Evolutionary conservation across 2,888 invertebrate species (phyloP).

Genomic region (Pammene fasciana): DNA sequence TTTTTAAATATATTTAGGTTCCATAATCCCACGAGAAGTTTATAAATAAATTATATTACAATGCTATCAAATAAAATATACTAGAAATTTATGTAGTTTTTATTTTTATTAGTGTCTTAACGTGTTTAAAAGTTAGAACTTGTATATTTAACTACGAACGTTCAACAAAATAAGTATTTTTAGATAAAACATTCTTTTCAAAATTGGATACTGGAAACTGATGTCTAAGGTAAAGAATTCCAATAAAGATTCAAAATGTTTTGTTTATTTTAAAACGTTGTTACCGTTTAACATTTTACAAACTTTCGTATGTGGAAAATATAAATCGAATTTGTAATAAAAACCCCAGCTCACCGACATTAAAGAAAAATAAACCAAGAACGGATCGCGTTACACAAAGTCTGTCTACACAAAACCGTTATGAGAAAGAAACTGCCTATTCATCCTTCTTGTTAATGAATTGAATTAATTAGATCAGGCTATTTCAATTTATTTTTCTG

Average conservation of each 20-base stretch:
- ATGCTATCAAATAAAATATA: too few relatives aligned
- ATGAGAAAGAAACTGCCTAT: not conserved
- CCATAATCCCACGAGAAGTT: too few relatives aligned
- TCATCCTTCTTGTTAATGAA: constrained; percentile 14
- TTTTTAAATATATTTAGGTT: too few relatives aligned
- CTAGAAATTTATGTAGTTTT: too few relatives aligned
- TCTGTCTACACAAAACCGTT: not conserved
- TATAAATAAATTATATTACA: too few relatives aligned
- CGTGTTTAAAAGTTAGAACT: too few relatives aligned
- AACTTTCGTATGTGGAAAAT: not conserved
- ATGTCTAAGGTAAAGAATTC: too few relatives aligned
- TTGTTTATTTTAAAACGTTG: not conserved
- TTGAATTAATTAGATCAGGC: constrained; percentile 12
- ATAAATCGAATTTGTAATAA: not conserved
- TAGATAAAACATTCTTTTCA: too few relatives aligned
- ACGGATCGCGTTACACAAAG: not conserved
- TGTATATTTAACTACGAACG: too few relatives aligned
- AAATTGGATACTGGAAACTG: too few relatives aligned
- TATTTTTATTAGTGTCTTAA: too few relatives aligned
- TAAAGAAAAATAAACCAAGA: not conserved
- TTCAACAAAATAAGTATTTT: too few relatives aligned
- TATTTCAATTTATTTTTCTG: not conserved
- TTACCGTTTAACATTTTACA: not conserved
- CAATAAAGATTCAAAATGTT: not conserved
- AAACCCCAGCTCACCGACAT: not conserved